phyloP scores from a whole-genome alignment of 2,888 invertebrate genomes.

The Crioceris asparagi region DNA sequence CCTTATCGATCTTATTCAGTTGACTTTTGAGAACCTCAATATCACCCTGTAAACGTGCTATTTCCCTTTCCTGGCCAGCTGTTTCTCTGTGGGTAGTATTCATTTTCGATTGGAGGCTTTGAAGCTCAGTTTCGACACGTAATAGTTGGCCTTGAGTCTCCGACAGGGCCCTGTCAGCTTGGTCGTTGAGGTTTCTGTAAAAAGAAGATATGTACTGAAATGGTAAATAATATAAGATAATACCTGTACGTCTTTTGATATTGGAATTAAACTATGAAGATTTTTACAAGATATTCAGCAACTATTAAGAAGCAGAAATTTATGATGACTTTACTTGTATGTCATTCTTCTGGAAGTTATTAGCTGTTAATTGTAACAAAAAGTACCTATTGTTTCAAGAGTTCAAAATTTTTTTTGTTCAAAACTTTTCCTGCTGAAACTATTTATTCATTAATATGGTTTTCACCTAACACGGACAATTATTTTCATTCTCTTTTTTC shows the following conservation, averaged over 20 bases:
- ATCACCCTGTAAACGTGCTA: slow-evolving; percentile 50
- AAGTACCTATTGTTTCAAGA: too few species aligned
- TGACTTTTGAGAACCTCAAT: slow-evolving; percentile 51
- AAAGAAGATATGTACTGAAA: slow-evolving; percentile 3
- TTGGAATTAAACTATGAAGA: too few species aligned
- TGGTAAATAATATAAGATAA: slow-evolving; percentile 3
- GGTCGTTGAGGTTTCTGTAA: slow-evolving; percentile 58
- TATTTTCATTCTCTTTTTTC: too few species aligned
- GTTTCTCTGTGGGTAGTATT: slow-evolving; percentile 19
- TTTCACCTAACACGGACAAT: too few species aligned
- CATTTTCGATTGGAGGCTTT: slow-evolving; percentile 44
- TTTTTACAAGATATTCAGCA: too few species aligned
- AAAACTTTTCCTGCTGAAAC: too few species aligned
- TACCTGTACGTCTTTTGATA: not conserved
- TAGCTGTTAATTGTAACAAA: too few species aligned
- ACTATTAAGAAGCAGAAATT: too few species aligned
- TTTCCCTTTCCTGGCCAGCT: slow-evolving; percentile 45
- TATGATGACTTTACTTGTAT: too few species aligned
- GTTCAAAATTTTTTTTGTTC: too few species aligned
- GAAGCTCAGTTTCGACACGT: slow-evolving; percentile 52
- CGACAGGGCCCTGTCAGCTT: slow-evolving; percentile 61
- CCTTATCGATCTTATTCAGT: slow-evolving; percentile 55
- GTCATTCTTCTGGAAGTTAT: too few species aligned
- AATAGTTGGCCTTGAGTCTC: slow-evolving; percentile 59
- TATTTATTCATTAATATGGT: too few species aligned